Percentiles rank a stretch among this genome's conserved stretches.
Conservation (phyloP, 37 sponge, comb jelly and placozoan genomes). For the Chondrilla cf. caribensis region DNA sequence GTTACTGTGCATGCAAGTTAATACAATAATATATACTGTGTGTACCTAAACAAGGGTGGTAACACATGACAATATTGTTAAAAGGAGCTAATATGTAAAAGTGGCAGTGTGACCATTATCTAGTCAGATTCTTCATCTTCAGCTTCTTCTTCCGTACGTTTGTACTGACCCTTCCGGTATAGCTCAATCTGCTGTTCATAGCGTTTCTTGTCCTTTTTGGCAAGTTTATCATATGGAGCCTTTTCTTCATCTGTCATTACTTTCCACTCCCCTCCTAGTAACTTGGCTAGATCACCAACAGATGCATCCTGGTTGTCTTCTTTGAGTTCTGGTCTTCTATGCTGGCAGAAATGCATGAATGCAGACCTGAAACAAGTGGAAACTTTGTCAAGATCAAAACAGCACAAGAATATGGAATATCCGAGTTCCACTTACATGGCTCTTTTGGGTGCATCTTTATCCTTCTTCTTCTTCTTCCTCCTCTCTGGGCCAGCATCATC, state of each 20-base stretch:
- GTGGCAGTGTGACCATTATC: background rate
- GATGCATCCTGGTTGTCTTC: conserved; percentile 41
- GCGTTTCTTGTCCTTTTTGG: conserved; percentile 60
- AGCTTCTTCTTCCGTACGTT: background rate
- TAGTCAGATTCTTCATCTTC: conserved; percentile 39
- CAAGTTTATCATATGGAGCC: conserved; percentile 59
- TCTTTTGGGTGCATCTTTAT: conserved; percentile 79
- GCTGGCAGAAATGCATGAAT: conserved; percentile 70
- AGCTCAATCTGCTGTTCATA: conserved; percentile 69
- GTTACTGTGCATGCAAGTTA: too few relatives aligned
- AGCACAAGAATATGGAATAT: background rate
- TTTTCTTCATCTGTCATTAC: conserved; percentile 47
- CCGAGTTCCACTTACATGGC: conserved; percentile 54
- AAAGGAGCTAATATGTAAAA: too few relatives aligned
- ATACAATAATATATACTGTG: too few relatives aligned
- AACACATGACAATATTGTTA: too few relatives aligned
- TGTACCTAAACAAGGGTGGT: too few relatives aligned
- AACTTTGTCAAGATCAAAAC: background rate
- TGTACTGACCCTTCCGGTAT: conserved; percentile 43
- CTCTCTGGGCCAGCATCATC: background rate
- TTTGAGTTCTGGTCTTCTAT: conserved; percentile 59
- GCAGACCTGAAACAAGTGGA: conserved; percentile 52
- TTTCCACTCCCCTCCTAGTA: conserved; percentile 78
- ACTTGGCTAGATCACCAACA: conserved; percentile 76
- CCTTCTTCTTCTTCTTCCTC: conserved; percentile 53